Percentiles rank a stretch among this genome's conserved stretches.
These are phyloP conservation scores for Rattus rattus DNA, from an alignment of 2,113 vertebrate genomes.

Conservation along the genomic window DNA sequence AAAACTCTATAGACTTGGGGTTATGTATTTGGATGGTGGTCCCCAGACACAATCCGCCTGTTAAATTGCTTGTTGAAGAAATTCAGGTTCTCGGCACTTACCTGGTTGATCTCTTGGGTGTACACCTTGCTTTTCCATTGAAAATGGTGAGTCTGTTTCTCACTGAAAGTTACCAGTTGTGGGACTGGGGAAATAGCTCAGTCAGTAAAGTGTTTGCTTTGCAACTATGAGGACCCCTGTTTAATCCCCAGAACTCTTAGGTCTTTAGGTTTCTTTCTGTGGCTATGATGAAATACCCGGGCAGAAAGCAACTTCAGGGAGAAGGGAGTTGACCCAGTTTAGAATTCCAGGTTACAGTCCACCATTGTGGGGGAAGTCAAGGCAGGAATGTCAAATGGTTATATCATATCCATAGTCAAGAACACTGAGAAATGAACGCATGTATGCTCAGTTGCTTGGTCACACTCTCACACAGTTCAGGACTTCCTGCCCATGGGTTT, in stretches of 20 bases:
- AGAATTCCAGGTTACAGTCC: not conserved
- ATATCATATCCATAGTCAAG: not conserved
- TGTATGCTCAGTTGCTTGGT: too few relatives aligned
- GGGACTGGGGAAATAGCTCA: not conserved
- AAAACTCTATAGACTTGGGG: not conserved
- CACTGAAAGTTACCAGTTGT: not conserved
- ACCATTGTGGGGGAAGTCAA: not conserved
- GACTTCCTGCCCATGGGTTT: not conserved
- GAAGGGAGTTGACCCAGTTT: too few relatives aligned
- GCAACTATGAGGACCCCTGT: not conserved
- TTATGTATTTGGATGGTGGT: not conserved
- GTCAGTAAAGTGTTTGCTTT: not conserved
- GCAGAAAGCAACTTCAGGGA: not conserved
- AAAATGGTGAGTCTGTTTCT: not conserved
- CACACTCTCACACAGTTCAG: not conserved
- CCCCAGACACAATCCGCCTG: not conserved
- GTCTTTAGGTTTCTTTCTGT: not conserved
- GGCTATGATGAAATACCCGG: too few relatives aligned
- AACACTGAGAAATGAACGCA: not conserved
- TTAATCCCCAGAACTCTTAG: not conserved
- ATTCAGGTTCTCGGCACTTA: not conserved
- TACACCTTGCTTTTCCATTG: not conserved
- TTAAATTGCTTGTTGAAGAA: not conserved
- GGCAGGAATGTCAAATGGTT: not conserved
- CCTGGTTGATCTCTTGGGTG: not conserved